Percentiles rank a stretch among this genome's conserved stretches.
Evolutionary conservation across 2,888 invertebrate species (phyloP).

Genomic region (Cremastinae sp.): DNA sequence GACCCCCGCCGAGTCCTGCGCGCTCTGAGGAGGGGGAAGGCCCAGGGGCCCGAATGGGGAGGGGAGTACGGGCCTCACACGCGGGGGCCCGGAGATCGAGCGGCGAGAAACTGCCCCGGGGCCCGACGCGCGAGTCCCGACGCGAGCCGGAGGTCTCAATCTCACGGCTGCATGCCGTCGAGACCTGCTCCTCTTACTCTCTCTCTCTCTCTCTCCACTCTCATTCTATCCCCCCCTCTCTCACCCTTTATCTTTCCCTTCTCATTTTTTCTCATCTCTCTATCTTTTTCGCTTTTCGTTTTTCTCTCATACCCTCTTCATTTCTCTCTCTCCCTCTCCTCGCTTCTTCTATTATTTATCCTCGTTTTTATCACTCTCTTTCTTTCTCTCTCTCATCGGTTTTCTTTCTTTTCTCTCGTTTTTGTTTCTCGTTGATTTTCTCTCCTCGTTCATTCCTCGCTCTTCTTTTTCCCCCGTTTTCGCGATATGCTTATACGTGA

Average conservation of each 20-base stretch:
- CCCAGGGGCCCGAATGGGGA: slow-evolving; percentile 7
- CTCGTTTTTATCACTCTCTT: slow-evolving; percentile 19
- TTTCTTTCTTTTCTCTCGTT: slow-evolving; percentile 13
- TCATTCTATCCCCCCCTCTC: slow-evolving; percentile 12
- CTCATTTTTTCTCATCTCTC: slow-evolving; percentile 8
- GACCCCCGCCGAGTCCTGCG: slow-evolving; percentile 57
- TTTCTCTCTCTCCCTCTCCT: slow-evolving; percentile 16
- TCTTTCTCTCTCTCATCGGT: slow-evolving; percentile 28
- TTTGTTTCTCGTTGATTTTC: background rate
- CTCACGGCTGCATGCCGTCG: slow-evolving; percentile 71
- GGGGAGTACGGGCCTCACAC: slow-evolving; percentile 55
- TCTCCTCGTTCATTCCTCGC: slow-evolving; percentile 14
- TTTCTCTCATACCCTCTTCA: slow-evolving; percentile 8
- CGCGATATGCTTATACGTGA: slow-evolving; percentile 59
- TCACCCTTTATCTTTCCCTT: slow-evolving; percentile 7
- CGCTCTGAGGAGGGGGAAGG: slow-evolving; percentile 36
- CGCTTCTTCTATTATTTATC: slow-evolving; percentile 10
- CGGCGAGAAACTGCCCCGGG: slow-evolving; percentile 65
- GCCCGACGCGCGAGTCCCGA: slow-evolving; percentile 72
- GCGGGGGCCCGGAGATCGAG: slow-evolving; percentile 65
- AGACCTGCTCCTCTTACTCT: slow-evolving; percentile 44
- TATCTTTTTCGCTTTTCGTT: slow-evolving; percentile 8
- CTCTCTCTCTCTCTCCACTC: slow-evolving; percentile 38
- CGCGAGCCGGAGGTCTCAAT: slow-evolving; percentile 75
- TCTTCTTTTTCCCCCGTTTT: slow-evolving; percentile 37